These are phyloP conservation scores for Eclectus roratus DNA, from an alignment of 2,113 vertebrate genomes.

Conservation along the genomic window DNA sequence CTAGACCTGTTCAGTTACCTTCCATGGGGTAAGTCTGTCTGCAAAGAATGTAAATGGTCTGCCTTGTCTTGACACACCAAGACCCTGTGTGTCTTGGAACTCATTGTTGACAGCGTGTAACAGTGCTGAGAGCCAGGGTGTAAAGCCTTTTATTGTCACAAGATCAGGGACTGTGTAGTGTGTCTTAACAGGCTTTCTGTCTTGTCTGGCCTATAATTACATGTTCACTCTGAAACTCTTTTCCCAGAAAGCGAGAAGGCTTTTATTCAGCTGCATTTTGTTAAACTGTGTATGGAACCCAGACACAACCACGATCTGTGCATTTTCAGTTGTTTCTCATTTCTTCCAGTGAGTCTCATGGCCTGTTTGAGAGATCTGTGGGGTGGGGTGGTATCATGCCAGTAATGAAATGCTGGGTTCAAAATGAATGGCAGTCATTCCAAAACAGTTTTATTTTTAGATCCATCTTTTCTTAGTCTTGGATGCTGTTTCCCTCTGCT, in stretches of 20 bases:
- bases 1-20: accelerated
- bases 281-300: neutral
- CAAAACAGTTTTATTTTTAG: constrained; percentile 32
- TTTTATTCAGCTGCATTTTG: neutral
- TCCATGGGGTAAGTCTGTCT: neutral
- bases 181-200: neutral
- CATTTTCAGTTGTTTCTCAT: neutral
- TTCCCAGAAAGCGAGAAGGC: neutral
- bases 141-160: neutral
- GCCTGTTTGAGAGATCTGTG: neutral
- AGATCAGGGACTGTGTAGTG: neutral
- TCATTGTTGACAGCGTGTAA: accelerated
- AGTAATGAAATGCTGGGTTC: neutral
- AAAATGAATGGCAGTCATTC: neutral
- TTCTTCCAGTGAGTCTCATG: neutral
- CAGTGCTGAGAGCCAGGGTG: neutral
- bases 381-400: neutral
- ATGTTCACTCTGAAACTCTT: neutral
- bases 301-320: accelerated
- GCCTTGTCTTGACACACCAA: neutral
- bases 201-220: neutral
- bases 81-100: neutral
- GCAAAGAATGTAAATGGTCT: neutral
- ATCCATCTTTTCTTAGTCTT: neutral
- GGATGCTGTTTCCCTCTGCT: constrained; percentile 1